phyloP scores from a whole-genome alignment of 2,888 invertebrate genomes.

The Sialis lutaria region DNA sequence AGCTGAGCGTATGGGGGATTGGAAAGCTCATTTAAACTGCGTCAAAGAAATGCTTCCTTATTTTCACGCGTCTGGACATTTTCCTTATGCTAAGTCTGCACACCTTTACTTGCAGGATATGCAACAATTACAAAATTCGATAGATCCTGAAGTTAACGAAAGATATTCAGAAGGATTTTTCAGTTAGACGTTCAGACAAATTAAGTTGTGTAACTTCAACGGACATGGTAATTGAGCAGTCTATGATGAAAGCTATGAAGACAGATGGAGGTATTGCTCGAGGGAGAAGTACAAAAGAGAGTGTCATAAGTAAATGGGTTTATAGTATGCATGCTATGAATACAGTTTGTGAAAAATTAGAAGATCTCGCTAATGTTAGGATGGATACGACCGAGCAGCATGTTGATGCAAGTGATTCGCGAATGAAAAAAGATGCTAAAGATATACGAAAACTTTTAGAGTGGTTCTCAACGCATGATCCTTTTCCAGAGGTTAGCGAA shows the following conservation, averaged over 20 bases:
- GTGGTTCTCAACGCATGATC: background rate
- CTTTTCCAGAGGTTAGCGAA: slow-evolving; percentile 6
- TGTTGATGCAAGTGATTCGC: slow-evolving; percentile 20
- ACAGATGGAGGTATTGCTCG: slow-evolving; percentile 22
- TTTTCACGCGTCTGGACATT: no score
- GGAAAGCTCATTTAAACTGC: no score
- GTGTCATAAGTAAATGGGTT: slow-evolving; percentile 21
- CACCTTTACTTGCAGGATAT: slow-evolving; percentile 19
- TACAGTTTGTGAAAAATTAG: slow-evolving; percentile 11
- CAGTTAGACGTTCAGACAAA: slow-evolving; percentile 20
- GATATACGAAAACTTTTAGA: slow-evolving; percentile 6
- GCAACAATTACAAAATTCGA: slow-evolving; percentile 13
- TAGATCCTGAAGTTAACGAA: slow-evolving; percentile 16
- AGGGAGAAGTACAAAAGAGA: slow-evolving; percentile 20
- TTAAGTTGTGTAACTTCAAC: slow-evolving; percentile 21
- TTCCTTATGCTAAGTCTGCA: no score
- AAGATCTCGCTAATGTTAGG: slow-evolving; percentile 5
- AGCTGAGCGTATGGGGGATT: no score
- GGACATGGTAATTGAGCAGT: slow-evolving; percentile 20
- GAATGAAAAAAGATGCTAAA: slow-evolving; percentile 16
- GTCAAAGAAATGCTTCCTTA: no score
- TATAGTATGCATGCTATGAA: slow-evolving; percentile 16
- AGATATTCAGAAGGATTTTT: no score
- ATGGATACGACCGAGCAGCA: slow-evolving; percentile 20
- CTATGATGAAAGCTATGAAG: slow-evolving; percentile 18